Evolutionary conservation across 1,140 invertebrate species (phyloP), one percentile per base, ranked within the genome.

Genomic region (Anthonomus grandis): DNA sequence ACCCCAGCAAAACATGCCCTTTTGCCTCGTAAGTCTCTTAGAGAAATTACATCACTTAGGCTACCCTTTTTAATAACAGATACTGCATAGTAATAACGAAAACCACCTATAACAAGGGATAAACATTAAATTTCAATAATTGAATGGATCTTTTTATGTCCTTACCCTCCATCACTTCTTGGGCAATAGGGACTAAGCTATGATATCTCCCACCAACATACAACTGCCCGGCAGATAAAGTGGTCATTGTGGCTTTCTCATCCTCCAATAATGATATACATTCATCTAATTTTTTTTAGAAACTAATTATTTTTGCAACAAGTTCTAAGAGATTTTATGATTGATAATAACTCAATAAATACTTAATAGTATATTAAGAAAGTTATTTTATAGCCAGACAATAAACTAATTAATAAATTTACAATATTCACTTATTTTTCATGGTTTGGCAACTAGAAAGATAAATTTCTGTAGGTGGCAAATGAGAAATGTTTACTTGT

Each of bases 151-250:
- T n/a, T n/a, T n/a, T n/a, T n/a, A n/a, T n/a, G n/a, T n/a, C n/a
- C n/a, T 2, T 44, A 59, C 57, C 80, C 49, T 77, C 74, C 64
- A 84, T 76, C 44, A 84, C 71, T 70, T 93, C 90, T 70, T 91
- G 87, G 75, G 91, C 80, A 54, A 95, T 90, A 4, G 95, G 95
- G 2, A 95, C 84, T 42, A 97, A 80, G 71, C 92, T 95, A 73
- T 96, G 90, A 70, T 93, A 95, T 41, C 93, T 77, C 0, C 95
- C 95, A 41, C 86, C 94, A 27, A 91, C 82, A 75, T 95, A 97
- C 10, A 95, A 86, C 78, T 97, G 90, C 17, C 95, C 95, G 27
- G 95, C 85, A 77, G 98, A 95, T 4, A 97, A 70, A 0, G 85
- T 85, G 9, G 94, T 90, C 24, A 97, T 74, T 39, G 97, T 89